Evolutionary conservation across 2,888 invertebrate species (phyloP).

Genomic region (Hypomecis punctinalis): DNA sequence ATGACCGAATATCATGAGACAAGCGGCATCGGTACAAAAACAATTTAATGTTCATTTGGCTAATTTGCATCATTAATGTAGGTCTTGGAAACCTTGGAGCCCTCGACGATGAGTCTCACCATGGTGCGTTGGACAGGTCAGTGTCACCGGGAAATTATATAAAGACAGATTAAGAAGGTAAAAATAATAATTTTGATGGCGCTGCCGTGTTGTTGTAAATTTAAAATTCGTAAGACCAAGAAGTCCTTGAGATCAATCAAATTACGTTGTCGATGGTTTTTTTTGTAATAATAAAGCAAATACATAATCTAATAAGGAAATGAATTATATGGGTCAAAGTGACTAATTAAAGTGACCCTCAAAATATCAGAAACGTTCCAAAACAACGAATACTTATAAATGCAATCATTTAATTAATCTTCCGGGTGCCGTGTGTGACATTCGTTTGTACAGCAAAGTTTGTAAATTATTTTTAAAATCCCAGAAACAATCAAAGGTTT

Average conservation of each 20-base stretch:
- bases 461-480: not conserved
- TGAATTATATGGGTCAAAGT: not conserved
- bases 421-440: slow-evolving; percentile 1
- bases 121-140: slow-evolving; percentile 18
- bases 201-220: not conserved
- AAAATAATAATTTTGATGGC: slow-evolving; percentile 1
- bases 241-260: not conserved
- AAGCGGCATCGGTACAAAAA: not conserved
- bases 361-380: slow-evolving; percentile 1
- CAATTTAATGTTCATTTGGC: slow-evolving; percentile 1
- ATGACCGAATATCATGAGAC: not conserved
- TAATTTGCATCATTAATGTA: slow-evolving; percentile 18
- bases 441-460: not conserved
- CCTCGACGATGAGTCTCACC: slow-evolving; percentile 15
- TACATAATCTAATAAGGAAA: not conserved
- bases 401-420: not conserved
- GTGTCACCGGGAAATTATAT: slow-evolving; percentile 23
- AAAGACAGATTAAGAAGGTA: slow-evolving; percentile 8
- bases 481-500: not conserved
- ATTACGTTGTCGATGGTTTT: too few relatives aligned
- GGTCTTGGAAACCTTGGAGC: not conserved
- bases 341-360: not conserved
- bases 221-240: not conserved
- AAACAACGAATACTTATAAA: not conserved
- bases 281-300: not conserved